phyloP scores from a whole-genome alignment of 2,113 vertebrate species.

The Myrmecophaga tridactyla region DNA sequence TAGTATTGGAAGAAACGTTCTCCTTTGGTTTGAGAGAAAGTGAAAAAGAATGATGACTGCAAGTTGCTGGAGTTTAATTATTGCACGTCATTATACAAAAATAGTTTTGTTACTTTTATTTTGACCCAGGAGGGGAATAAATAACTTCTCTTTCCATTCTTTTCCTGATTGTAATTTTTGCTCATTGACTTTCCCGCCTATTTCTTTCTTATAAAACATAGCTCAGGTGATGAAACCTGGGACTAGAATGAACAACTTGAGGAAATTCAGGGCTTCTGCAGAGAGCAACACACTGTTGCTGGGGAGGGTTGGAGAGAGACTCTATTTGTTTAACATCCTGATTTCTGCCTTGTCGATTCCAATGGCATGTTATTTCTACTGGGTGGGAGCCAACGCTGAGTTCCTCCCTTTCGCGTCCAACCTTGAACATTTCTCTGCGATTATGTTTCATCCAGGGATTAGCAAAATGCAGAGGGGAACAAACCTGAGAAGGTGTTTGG shows the following conservation, averaged over 20 bases:
- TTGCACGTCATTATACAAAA: conserved; percentile 29
- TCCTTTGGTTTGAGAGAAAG: conserved; percentile 17
- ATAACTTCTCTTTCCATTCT: conserved; percentile 65
- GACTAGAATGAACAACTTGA: background rate
- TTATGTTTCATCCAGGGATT: conserved; percentile 75
- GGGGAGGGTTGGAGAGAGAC: background rate
- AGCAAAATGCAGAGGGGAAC: conserved; percentile 64
- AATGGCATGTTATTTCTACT: conserved; percentile 71
- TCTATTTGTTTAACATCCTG: conserved; percentile 55
- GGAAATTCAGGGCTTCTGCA: conserved; percentile 14
- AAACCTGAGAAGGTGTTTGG: conserved; percentile 76
- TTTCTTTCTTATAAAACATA: conserved; percentile 24
- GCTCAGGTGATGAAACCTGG: conserved; percentile 60
- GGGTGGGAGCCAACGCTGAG: conserved; percentile 54
- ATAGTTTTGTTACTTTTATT: conserved; percentile 62
- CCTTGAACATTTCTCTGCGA: conserved; percentile 70
- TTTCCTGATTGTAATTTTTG: conserved; percentile 40
- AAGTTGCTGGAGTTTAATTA: conserved; percentile 45
- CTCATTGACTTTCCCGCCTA: conserved; percentile 1
- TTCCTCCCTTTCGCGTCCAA: conserved; percentile 64
- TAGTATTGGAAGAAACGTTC: background rate
- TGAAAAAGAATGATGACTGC: background rate
- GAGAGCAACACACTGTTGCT: background rate
- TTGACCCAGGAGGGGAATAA: conserved; percentile 55
- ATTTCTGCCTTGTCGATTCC: conserved; percentile 32